phyloP scores from a whole-genome alignment of 1,140 invertebrate genomes.

The Melanaphis sacchari region DNA sequence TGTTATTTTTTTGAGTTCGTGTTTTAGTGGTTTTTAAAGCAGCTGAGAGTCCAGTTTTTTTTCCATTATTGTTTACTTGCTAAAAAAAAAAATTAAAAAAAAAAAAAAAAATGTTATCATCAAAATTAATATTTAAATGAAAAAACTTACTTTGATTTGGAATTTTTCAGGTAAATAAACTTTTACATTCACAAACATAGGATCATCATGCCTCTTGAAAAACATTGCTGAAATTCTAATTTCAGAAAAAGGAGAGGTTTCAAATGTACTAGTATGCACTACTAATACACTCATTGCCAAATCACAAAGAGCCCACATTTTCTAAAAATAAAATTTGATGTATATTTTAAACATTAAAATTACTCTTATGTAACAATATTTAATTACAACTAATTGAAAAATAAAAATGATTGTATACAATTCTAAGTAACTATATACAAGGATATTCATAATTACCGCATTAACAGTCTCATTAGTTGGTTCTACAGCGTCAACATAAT shows the following conservation, averaged over 20 bases:
- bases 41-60: slow-evolving; percentile 45
- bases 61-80: slow-evolving; percentile 55
- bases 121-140: not conserved
- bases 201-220: slow-evolving; percentile 76
- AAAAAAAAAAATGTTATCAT: not conserved
- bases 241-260: slow-evolving; percentile 85
- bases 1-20: slow-evolving; percentile 26
- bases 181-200: slow-evolving; percentile 72
- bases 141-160: slow-evolving; percentile 59
- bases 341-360: not conserved
- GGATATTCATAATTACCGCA: slow-evolving; percentile 70
- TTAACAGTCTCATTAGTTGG: slow-evolving; percentile 82
- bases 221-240: slow-evolving; percentile 86
- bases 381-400: not conserved
- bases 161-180: slow-evolving; percentile 67
- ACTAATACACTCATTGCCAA: slow-evolving; percentile 88
- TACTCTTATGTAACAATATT: not conserved
- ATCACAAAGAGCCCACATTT: slow-evolving; percentile 96
- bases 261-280: slow-evolving; percentile 84
- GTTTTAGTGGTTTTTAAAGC: slow-evolving; percentile 48
- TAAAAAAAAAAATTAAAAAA: slow-evolving; percentile 8
- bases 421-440: not conserved
- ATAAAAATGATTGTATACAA: not conserved
- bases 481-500: slow-evolving; percentile 86
- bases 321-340: slow-evolving; percentile 69